A percentile compares a stretch with the other conserved stretches of the same genome.
Conservation (phyloP, 2,797 vertebrate genomes). For the Gobionotothen gibberifrons region DNA sequence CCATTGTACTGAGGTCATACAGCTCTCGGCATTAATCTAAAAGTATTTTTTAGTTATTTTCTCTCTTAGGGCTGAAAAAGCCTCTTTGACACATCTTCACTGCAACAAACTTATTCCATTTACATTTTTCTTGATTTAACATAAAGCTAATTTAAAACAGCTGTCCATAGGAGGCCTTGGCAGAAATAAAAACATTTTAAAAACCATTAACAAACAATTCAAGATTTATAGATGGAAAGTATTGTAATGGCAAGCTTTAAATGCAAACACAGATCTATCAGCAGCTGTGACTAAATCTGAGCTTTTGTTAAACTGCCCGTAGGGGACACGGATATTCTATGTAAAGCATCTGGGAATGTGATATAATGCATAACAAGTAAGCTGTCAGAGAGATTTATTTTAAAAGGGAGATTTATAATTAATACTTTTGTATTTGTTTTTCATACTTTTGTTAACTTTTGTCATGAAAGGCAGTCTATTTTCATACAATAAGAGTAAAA, state of each 20-base stretch:
- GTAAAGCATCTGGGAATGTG: slow-evolving; percentile 37
- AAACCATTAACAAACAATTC: slow-evolving; percentile 61
- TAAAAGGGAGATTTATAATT: slow-evolving; percentile 3
- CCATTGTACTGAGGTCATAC: slow-evolving; percentile 15
- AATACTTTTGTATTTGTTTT: slow-evolving; percentile 12
- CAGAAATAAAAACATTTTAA: slow-evolving; percentile 44
- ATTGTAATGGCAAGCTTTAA: slow-evolving; percentile 37
- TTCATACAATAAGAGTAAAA: not conserved
- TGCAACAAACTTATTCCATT: slow-evolving; percentile 44
- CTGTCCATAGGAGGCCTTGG: slow-evolving; percentile 41
- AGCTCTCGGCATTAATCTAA: slow-evolving; percentile 22
- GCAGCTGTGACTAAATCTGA: slow-evolving; percentile 54
- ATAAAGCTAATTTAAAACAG: slow-evolving; percentile 57
- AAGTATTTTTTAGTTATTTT: slow-evolving; percentile 16
- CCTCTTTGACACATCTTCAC: slow-evolving; percentile 30
- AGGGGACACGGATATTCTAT: slow-evolving; percentile 12
- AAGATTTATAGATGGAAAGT: slow-evolving; percentile 47
- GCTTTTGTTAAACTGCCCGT: slow-evolving; percentile 40
- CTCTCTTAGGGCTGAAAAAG: slow-evolving; percentile 16
- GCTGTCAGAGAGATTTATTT: slow-evolving; percentile 35
- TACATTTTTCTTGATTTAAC: slow-evolving; percentile 47
- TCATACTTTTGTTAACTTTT: slow-evolving; percentile 1
- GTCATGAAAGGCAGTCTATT: not conserved
- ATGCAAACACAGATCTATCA: slow-evolving; percentile 54
- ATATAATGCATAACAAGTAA: slow-evolving; percentile 13